A percentile compares a stretch with the other conserved stretches of the same genome.
phyloP scores from a whole-genome alignment of 2,888 invertebrate genomes.

The Scrobipalpa atriplicella region DNA sequence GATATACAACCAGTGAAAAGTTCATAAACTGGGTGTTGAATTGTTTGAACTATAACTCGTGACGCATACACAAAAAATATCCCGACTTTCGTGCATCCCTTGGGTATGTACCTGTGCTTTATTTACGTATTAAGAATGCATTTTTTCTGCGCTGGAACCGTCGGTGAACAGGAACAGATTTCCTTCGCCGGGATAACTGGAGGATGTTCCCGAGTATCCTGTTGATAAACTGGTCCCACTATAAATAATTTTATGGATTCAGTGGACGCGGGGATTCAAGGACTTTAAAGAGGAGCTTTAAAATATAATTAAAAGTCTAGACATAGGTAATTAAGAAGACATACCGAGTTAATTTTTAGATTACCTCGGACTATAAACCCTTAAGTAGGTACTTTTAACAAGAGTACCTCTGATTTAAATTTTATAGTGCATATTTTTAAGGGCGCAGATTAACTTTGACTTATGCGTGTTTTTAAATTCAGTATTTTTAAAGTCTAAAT shows the following conservation, averaged over 20 bases:
- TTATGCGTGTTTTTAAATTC: neutral
- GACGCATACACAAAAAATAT: slow-evolving; percentile 53
- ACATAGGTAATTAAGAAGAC: neutral
- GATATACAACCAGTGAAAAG: slow-evolving; percentile 80
- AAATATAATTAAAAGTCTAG: slow-evolving; percentile 12
- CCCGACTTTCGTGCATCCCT: slow-evolving; percentile 45
- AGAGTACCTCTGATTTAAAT: neutral
- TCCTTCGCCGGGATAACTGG: slow-evolving; percentile 47
- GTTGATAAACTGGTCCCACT: slow-evolving; percentile 67
- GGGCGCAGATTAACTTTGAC: slow-evolving; percentile 15
- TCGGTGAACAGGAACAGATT: slow-evolving; percentile 32
- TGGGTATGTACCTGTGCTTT: slow-evolving; percentile 58
- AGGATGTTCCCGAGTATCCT: slow-evolving; percentile 56
- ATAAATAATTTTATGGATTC: slow-evolving; percentile 66
- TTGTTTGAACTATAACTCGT: slow-evolving; percentile 76
- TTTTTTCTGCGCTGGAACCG: slow-evolving; percentile 18
- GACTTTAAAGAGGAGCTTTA: slow-evolving; percentile 23
- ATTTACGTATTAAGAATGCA: slow-evolving; percentile 27
- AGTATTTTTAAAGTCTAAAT: neutral
- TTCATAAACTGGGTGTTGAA: slow-evolving; percentile 80
- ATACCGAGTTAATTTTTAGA: neutral
- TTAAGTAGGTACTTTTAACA: neutral
- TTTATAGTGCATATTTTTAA: neutral
- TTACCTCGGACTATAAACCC: neutral
- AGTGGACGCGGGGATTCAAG: slow-evolving; percentile 13